Evolutionary conservation across 2,113 vertebrate species (phyloP).

Genomic region (Parotia lawesii): DNA sequence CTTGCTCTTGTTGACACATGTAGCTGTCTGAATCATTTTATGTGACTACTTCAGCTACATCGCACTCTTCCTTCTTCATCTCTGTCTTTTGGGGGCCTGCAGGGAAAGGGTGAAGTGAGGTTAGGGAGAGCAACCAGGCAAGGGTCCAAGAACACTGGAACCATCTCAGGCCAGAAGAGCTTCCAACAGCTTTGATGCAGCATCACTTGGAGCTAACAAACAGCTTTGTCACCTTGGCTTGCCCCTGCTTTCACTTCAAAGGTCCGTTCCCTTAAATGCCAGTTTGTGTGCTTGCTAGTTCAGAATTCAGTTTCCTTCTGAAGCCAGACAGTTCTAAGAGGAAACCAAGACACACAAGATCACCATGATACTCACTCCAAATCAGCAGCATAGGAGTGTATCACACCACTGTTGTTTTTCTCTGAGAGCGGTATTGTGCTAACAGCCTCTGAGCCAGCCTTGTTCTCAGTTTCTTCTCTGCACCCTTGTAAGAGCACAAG

Average conservation of each 20-base stretch:
- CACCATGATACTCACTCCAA: neutral
- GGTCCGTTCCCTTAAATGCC: neutral
- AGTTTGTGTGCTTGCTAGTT: neutral
- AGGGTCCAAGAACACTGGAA: neutral
- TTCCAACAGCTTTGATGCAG: neutral
- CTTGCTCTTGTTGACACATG: neutral
- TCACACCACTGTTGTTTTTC: neutral
- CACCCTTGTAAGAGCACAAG: neutral
- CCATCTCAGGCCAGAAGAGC: neutral
- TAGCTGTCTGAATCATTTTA: neutral
- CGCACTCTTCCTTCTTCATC: accelerated
- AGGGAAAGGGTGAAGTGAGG: neutral
- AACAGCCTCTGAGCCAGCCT: neutral
- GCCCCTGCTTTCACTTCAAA: neutral
- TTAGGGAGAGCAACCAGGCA: neutral
- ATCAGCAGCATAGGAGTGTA: neutral
- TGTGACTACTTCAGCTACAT: neutral
- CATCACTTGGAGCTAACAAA: neutral
- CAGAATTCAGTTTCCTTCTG: neutral
- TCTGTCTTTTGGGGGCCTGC: neutral
- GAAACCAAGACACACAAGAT: neutral
- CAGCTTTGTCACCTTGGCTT: neutral
- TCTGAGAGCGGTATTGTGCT: neutral
- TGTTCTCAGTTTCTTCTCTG: neutral
- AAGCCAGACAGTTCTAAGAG: neutral